Evolutionary conservation across 2,113 vertebrate species (phyloP).

Genomic region (Cisticola juncidis): DNA sequence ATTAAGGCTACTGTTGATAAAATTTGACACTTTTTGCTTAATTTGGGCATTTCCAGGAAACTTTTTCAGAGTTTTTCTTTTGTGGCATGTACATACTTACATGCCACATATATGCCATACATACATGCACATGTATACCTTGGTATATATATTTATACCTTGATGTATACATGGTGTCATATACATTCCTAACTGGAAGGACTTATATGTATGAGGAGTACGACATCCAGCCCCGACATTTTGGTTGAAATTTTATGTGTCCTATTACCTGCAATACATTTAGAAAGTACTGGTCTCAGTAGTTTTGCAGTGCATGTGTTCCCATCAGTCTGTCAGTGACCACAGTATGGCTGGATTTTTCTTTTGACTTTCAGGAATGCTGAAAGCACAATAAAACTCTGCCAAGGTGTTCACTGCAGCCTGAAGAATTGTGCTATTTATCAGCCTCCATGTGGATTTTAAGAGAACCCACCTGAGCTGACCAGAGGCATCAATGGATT

Average conservation of each 20-base stretch:
- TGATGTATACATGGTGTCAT: not conserved
- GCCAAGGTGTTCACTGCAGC: not conserved
- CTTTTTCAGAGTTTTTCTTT: conserved; percentile 33
- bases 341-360: not conserved
- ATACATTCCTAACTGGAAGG: not conserved
- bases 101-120: no score
- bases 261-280: not conserved
- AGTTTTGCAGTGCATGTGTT: not conserved
- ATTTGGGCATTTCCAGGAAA: conserved; percentile 56
- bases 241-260: not conserved
- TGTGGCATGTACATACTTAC: not conserved
- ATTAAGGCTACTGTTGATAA: conserved; percentile 44
- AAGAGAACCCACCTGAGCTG: not conserved
- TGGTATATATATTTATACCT: not conserved
- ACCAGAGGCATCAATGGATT: not conserved
- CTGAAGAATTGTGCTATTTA: not conserved
- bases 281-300: not conserved
- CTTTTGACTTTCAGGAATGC: not conserved
- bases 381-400: conserved; percentile 23
- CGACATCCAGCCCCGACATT: not conserved
- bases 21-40: conserved; percentile 41
- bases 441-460: not conserved
- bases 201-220: not conserved
- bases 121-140: not conserved
- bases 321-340: not conserved